Conservation (phyloP, 2,888 invertebrate genomes). For the Melipona bicolor region DNA sequence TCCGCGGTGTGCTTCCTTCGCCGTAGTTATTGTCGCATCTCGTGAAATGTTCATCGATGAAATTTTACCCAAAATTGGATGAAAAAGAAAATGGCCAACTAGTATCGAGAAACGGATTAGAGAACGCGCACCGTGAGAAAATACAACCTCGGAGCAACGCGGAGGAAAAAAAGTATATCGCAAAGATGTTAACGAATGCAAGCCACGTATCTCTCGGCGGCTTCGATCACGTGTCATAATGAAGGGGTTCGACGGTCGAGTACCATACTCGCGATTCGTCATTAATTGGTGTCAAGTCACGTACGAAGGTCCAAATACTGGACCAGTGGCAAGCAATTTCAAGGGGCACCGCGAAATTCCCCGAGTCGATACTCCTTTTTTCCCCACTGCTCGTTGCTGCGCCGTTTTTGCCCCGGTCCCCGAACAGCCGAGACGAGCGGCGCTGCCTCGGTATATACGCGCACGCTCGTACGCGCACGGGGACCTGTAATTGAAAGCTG, state of each 20-base stretch:
- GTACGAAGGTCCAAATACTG: slow-evolving; percentile 36
- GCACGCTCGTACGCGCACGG: slow-evolving; percentile 69
- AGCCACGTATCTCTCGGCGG: slow-evolving; percentile 35
- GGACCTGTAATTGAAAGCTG: slow-evolving; percentile 82
- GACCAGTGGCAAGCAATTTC: slow-evolving; percentile 48
- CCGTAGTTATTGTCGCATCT: slow-evolving; percentile 5
- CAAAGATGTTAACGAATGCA: slow-evolving; percentile 9
- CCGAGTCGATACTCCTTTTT: slow-evolving; percentile 48
- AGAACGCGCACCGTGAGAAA: neutral
- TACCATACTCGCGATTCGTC: slow-evolving; percentile 51
- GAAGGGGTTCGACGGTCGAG: neutral
- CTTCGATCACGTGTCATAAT: slow-evolving; percentile 20
- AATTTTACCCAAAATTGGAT: neutral
- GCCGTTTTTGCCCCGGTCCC: slow-evolving; percentile 34
- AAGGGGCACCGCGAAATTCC: slow-evolving; percentile 55
- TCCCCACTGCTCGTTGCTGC: slow-evolving; percentile 1
- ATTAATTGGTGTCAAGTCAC: slow-evolving; percentile 54
- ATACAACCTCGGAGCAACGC: neutral
- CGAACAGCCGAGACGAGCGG: slow-evolving; percentile 25
- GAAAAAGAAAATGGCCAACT: neutral
- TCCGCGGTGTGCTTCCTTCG: slow-evolving; percentile 14
- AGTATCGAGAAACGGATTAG: neutral
- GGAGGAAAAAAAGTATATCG: neutral
- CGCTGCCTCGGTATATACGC: slow-evolving; percentile 35
- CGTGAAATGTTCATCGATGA: neutral